Evolutionary conservation across 2,113 vertebrate species (phyloP).

Genomic region (Leiothrix lutea): DNA sequence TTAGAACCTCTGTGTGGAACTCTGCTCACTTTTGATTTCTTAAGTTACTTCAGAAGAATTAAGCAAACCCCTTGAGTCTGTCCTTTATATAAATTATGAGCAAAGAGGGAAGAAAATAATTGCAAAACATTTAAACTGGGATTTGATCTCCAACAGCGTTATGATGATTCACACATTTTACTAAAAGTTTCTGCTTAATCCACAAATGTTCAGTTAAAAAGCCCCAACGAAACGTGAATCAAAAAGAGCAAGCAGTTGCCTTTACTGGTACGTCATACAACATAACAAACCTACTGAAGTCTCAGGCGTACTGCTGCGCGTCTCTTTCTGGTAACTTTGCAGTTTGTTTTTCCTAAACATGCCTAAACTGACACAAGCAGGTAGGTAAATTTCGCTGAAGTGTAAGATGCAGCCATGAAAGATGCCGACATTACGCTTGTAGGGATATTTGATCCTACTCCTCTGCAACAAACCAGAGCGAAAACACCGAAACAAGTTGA

Average conservation of each 20-base stretch:
- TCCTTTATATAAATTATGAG: background rate
- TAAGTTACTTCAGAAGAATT: background rate
- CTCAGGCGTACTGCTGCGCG: background rate
- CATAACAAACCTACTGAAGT: background rate
- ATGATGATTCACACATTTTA: background rate
- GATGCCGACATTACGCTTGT: background rate
- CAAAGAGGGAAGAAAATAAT: background rate
- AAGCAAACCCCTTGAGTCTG: background rate
- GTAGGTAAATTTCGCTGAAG: background rate
- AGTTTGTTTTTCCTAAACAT: background rate
- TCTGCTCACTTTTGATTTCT: background rate
- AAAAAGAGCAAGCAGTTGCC: background rate
- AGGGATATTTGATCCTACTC: background rate
- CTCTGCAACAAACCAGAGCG: background rate
- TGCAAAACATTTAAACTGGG: background rate
- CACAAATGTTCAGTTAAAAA: background rate
- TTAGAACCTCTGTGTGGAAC: background rate
- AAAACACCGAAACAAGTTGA: background rate
- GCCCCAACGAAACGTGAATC: background rate
- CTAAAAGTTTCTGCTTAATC: background rate
- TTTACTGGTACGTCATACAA: background rate
- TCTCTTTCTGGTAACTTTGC: background rate
- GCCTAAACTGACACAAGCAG: background rate
- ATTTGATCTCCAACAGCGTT: background rate
- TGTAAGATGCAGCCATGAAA: background rate